These are phyloP conservation scores for Barnardius zonarius DNA, from an alignment of 2,113 vertebrate species.

Conservation along the genomic window DNA sequence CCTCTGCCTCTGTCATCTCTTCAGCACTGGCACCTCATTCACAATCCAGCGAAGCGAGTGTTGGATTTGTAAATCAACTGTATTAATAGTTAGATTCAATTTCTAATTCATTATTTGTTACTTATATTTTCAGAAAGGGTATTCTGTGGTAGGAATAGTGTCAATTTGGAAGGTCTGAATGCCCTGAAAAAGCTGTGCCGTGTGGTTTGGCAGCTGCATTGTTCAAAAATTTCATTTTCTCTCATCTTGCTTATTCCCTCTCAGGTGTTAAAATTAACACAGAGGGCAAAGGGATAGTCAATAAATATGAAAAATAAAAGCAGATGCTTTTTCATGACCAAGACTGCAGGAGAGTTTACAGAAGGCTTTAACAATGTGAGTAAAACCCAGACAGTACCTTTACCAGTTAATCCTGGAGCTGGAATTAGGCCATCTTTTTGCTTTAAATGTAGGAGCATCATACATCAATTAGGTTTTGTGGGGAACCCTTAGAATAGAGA, in stretches of 20 bases:
- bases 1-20: not conserved
- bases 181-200: not conserved
- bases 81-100: not conserved
- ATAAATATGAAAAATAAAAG: not conserved
- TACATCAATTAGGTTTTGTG: not conserved
- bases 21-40: rapidly evolving
- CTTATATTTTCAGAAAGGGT: not conserved
- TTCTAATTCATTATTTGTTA: not conserved
- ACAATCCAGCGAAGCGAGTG: not conserved
- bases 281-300: not conserved
- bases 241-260: not conserved
- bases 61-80: not conserved
- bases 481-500: not conserved
- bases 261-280: not conserved
- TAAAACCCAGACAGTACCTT: not conserved
- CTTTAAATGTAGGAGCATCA: not conserved
- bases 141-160: not conserved
- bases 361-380: not conserved
- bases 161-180: not conserved
- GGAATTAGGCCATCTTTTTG: not conserved
- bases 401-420: not conserved
- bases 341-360: not conserved
- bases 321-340: not conserved
- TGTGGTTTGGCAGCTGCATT: not conserved
- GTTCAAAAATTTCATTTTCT: not conserved